Evolutionary conservation across 2,113 vertebrate species (phyloP).

Genomic region (Fulmarus glacialis): DNA sequence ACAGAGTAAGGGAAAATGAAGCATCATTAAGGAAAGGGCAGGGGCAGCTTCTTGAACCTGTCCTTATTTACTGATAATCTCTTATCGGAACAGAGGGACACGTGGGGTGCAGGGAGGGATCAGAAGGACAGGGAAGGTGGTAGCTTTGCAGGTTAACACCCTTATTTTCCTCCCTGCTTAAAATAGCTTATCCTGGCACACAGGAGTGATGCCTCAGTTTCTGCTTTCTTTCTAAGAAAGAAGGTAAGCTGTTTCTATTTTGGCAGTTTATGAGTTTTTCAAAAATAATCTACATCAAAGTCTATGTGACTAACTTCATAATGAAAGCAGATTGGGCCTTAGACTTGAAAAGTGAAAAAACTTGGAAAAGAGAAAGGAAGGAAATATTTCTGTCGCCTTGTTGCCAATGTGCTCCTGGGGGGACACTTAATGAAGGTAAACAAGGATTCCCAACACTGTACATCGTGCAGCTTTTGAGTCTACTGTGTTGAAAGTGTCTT

Average conservation of each 20-base stretch:
- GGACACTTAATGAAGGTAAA: constrained; percentile 46
- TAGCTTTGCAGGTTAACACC: background rate
- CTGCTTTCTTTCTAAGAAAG: background rate
- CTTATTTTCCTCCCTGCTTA: background rate
- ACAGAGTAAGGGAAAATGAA: background rate
- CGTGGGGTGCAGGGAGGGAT: background rate
- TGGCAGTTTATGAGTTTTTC: background rate
- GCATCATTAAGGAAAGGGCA: background rate
- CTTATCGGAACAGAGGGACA: background rate
- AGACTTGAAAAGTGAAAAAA: background rate
- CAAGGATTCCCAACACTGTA: constrained; percentile 31
- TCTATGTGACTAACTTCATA: background rate
- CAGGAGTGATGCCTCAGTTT: background rate
- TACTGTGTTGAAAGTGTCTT: constrained; percentile 37
- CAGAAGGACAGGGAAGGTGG: background rate
- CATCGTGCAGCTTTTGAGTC: background rate
- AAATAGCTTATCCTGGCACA: background rate
- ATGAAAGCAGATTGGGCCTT: background rate
- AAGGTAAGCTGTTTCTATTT: background rate
- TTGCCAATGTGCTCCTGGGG: background rate
- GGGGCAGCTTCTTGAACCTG: background rate
- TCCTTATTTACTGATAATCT: background rate
- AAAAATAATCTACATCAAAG: background rate
- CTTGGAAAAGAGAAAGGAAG: constrained; percentile 23
- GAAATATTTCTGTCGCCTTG: background rate